Evolutionary conservation across 2,797 vertebrate species (phyloP).

Genomic region (Gymnothorax javanicus): DNA sequence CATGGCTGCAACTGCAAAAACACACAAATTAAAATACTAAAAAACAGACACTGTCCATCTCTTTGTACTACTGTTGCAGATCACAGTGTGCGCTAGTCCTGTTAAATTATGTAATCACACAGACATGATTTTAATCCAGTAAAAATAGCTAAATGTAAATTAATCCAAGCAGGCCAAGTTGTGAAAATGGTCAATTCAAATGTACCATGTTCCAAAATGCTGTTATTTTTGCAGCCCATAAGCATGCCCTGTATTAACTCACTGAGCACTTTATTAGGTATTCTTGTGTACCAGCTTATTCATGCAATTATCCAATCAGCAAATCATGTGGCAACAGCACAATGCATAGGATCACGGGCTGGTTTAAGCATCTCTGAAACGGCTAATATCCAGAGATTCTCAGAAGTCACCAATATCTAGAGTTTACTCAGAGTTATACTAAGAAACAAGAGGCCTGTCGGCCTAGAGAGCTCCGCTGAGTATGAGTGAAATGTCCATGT

Average conservation of each 20-base stretch:
- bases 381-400: too few relatives aligned
- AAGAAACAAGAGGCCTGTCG: too few relatives aligned
- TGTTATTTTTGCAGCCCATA: not conserved
- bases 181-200: not conserved
- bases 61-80: not conserved
- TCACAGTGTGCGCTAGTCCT: not conserved
- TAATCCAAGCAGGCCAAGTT: not conserved
- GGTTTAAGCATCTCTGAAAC: too few relatives aligned
- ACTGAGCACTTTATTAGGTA: not conserved
- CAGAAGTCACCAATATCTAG: too few relatives aligned
- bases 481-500: too few relatives aligned
- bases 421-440: too few relatives aligned
- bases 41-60: not conserved
- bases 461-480: too few relatives aligned
- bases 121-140: not conserved
- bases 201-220: not conserved
- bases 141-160: not conserved
- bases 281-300: not conserved
- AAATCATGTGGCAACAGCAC: too few relatives aligned
- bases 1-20: not conserved
- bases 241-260: not conserved
- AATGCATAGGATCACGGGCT: too few relatives aligned
- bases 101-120: not conserved
- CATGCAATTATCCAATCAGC: too few relatives aligned
- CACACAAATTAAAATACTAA: not conserved